Evolutionary conservation across 2,113 vertebrate genomes (phyloP).

Genomic region (Channa argus): DNA sequence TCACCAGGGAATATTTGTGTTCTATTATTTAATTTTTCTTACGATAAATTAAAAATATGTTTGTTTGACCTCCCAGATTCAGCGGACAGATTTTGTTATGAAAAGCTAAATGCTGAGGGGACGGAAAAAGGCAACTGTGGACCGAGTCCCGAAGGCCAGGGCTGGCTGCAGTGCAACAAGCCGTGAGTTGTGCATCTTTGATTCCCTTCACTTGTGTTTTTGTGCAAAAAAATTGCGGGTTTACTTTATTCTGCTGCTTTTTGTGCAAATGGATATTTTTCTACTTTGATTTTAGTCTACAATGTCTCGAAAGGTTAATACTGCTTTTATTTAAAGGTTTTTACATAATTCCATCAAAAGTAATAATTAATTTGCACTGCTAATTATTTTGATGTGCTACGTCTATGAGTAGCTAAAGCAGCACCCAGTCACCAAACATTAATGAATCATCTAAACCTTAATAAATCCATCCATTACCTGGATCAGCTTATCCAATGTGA

Average conservation of each 20-base stretch:
- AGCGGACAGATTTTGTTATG: slow-evolving; percentile 94
- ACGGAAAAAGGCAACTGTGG: slow-evolving; percentile 96
- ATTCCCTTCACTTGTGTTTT: too few species aligned
- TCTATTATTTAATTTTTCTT: not conserved
- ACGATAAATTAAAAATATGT: not conserved
- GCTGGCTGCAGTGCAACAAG: slow-evolving; percentile 96
- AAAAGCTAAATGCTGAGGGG: slow-evolving; percentile 95
- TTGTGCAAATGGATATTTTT: too few species aligned
- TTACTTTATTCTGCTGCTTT: too few species aligned
- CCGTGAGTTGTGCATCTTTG: slow-evolving; percentile 84
- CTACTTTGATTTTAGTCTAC: too few species aligned
- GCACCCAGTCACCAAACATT: too few species aligned
- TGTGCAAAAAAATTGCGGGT: too few species aligned
- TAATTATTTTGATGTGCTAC: too few species aligned
- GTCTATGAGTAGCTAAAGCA: too few species aligned
- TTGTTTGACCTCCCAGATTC: slow-evolving; percentile 78
- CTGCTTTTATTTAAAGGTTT: not conserved
- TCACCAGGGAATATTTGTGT: not conserved
- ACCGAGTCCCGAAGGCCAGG: slow-evolving; percentile 84
- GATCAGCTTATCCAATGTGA: too few species aligned
- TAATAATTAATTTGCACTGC: not conserved
- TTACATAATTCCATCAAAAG: not conserved
- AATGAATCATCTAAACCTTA: too few species aligned
- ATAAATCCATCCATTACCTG: too few species aligned
- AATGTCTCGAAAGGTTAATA: too few species aligned